Percentiles rank a stretch among this genome's conserved stretches.
Evolutionary conservation across 2,113 vertebrate genomes (phyloP).

Genomic region (Puma concolor): DNA sequence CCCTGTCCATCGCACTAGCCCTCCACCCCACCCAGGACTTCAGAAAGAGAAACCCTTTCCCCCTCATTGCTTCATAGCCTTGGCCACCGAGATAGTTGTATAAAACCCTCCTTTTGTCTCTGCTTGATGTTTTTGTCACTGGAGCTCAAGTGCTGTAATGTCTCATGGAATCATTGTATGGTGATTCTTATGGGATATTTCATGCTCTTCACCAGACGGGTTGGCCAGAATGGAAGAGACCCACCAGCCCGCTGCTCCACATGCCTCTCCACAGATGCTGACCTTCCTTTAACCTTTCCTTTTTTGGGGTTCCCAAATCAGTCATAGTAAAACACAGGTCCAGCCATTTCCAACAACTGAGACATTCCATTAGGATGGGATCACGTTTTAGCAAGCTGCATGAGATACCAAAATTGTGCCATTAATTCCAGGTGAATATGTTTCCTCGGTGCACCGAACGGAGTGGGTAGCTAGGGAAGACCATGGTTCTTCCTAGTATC

Average conservation of each 20-base stretch:
- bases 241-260: rapidly evolving
- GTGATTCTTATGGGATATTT: background rate
- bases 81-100: rapidly evolving
- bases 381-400: background rate
- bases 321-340: background rate
- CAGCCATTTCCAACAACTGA: background rate
- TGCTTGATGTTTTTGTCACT: background rate
- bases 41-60: background rate
- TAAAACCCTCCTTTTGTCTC: background rate
- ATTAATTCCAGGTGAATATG: rapidly evolving
- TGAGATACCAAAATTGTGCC: background rate
- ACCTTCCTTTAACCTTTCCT: background rate
- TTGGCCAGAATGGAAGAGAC: background rate
- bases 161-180: background rate
- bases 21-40: background rate
- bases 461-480: rapidly evolving
- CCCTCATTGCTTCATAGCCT: background rate
- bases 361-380: background rate
- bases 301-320: background rate
- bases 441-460: rapidly evolving
- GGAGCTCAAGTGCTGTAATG: background rate
- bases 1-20: rapidly evolving
- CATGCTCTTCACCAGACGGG: background rate
- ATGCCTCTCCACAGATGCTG: rapidly evolving
- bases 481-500: rapidly evolving